Evolutionary conservation across 1,140 invertebrate genomes (phyloP).

Genomic region (Helicoverpa zea): DNA sequence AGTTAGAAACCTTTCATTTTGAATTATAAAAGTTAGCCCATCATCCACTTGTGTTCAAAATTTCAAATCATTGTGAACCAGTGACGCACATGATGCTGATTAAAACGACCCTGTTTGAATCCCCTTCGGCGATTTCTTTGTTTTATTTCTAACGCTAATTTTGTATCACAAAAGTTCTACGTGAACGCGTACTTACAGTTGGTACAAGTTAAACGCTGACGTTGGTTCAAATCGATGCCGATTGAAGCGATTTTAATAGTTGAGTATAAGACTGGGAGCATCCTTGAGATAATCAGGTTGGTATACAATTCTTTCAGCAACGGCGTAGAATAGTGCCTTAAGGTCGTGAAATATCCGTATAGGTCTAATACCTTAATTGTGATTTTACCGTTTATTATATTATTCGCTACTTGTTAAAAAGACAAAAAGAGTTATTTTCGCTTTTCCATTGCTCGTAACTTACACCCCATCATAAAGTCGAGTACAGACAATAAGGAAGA

Average conservation of each 20-base stretch:
- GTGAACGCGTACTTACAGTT: conserved; percentile 55
- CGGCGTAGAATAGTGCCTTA: too few relatives aligned
- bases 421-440: not conserved
- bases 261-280: too few relatives aligned
- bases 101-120: conserved; percentile 45
- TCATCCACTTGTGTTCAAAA: conserved; percentile 24
- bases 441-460: conserved; percentile 32
- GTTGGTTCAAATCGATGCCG: not conserved
- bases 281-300: too few relatives aligned
- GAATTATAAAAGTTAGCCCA: conserved; percentile 10
- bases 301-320: too few relatives aligned
- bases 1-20: conserved; percentile 4
- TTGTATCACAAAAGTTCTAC: conserved; percentile 67
- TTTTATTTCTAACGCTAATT: conserved; percentile 73
- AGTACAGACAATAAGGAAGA: conserved; percentile 69
- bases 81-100: conserved; percentile 59
- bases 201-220: conserved; percentile 29
- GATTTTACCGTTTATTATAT: too few relatives aligned
- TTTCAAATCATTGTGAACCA: conserved; percentile 51
- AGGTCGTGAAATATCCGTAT: too few relatives aligned
- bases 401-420: not conserved
- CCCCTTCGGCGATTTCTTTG: conserved; percentile 64
- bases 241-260: too few relatives aligned
- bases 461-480: conserved; percentile 58
- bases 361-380: too few relatives aligned